Evolutionary conservation across 2,797 vertebrate genomes (phyloP).

Genomic region (Pelodytes ibericus): DNA sequence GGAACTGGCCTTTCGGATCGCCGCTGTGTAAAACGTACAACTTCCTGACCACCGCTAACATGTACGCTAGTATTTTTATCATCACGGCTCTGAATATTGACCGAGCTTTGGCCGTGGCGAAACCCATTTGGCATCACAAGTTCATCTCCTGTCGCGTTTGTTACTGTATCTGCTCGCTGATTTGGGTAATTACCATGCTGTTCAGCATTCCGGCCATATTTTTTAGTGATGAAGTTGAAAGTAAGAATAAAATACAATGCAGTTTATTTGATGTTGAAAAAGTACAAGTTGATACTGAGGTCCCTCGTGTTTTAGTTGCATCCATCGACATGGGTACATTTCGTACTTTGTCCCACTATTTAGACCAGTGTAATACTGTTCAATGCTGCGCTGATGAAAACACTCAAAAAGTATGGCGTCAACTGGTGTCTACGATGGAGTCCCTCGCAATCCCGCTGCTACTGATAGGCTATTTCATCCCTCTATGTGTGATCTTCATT

Average conservation of each 20-base stretch:
- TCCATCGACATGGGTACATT: neutral
- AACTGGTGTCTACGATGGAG: neutral
- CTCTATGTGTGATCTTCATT: slow-evolving; percentile 16
- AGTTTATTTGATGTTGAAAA: neutral
- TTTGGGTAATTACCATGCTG: slow-evolving; percentile 18
- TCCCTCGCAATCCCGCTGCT: slow-evolving; percentile 1
- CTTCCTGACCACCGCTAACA: neutral
- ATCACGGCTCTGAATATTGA: slow-evolving; percentile 30
- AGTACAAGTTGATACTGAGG: neutral
- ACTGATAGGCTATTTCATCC: slow-evolving; percentile 28
- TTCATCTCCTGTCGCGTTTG: neutral
- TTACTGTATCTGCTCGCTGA: neutral
- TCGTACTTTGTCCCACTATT: neutral
- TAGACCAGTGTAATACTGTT: neutral
- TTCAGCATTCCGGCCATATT: slow-evolving; percentile 11
- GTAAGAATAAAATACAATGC: neutral
- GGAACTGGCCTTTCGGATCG: slow-evolving; percentile 23
- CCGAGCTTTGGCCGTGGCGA: slow-evolving; percentile 16
- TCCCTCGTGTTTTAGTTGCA: too few species aligned
- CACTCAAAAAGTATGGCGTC: neutral
- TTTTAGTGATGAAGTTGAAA: neutral
- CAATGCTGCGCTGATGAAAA: slow-evolving; percentile 13
- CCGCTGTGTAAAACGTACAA: slow-evolving; percentile 19
- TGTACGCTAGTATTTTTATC: slow-evolving; percentile 27
- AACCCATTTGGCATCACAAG: slow-evolving; percentile 29